These are phyloP conservation scores for Pollicipes pollicipes DNA, from an alignment of 1,140 invertebrate genomes.

Conservation along the genomic window DNA sequence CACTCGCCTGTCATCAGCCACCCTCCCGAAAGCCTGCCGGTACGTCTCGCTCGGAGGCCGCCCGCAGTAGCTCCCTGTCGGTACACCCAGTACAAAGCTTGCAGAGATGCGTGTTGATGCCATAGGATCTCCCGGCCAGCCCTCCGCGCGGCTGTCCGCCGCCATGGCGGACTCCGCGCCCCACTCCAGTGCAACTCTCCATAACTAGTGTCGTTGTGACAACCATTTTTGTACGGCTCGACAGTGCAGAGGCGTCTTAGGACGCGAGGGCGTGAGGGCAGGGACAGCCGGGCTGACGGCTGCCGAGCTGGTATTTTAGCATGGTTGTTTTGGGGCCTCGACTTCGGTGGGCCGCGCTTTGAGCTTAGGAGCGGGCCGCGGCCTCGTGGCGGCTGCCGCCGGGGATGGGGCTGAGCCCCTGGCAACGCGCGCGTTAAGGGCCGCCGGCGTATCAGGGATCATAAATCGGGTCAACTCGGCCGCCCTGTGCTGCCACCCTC, in stretches of 20 bases:
- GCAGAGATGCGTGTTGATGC: neutral
- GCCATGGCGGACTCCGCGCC: no score
- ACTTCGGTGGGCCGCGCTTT: neutral
- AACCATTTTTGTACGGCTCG: no score
- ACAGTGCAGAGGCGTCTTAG: neutral
- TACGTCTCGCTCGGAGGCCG: neutral
- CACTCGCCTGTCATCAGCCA: neutral
- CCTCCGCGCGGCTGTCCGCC: no score
- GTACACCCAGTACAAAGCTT: conserved; percentile 1
- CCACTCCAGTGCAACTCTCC: no score
- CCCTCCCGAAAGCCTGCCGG: neutral
- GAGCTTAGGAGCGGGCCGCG: neutral
- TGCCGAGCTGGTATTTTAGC: no score
- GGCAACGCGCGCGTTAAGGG: no score
- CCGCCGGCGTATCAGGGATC: neutral
- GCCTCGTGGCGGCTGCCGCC: no score
- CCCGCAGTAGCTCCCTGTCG: neutral
- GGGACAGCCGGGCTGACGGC: neutral
- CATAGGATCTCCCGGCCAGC: neutral
- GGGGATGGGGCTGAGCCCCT: no score
- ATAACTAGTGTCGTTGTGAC: neutral
- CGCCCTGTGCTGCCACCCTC: no score
- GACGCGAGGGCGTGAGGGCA: no score
- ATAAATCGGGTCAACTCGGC: neutral
- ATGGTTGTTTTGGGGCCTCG: neutral